These are phyloP conservation scores for Nematostella vectensis DNA, from an alignment of 92 coral and sea anemone genomes.

Conservation along the genomic window DNA sequence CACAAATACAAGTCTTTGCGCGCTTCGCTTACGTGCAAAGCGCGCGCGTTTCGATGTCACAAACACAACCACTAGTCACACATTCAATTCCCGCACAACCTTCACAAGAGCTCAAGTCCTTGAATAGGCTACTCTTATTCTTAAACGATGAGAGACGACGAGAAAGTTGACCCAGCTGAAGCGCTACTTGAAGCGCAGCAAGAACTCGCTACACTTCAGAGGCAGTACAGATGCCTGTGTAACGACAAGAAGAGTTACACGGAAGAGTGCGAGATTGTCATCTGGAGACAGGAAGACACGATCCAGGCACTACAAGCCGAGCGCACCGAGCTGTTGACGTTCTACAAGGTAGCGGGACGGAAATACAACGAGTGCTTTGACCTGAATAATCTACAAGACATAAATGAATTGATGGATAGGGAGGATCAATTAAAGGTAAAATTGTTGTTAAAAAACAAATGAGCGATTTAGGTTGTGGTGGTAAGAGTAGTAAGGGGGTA, in stretches of 20 bases:
- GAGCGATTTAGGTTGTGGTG: too few relatives aligned
- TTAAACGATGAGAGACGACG: conserved; percentile 71
- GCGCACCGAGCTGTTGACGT: conserved; percentile 47
- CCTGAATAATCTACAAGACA: conserved; percentile 45
- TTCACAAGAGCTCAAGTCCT: too few relatives aligned
- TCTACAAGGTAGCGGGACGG: conserved; percentile 54
- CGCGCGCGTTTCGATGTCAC: too few relatives aligned
- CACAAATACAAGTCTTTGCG: too few relatives aligned
- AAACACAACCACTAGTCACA: too few relatives aligned
- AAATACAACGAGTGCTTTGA: conserved; percentile 57
- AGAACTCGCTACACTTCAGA: conserved; percentile 68
- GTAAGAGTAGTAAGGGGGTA: too few relatives aligned
- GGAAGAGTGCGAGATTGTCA: conserved; percentile 70
- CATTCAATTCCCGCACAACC: too few relatives aligned
- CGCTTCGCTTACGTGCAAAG: too few relatives aligned
- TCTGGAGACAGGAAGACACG: conserved; percentile 66
- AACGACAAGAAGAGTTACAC: conserved; percentile 73
- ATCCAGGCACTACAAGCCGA: conserved; percentile 69
- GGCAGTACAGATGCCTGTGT: conserved; percentile 75
- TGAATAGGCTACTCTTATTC: too few relatives aligned
- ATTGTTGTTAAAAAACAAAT: too few relatives aligned
- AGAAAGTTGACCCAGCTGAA: conserved; percentile 67
- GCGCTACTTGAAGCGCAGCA: conserved; percentile 81
- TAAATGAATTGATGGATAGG: conserved; percentile 50
- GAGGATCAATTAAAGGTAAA: conserved; percentile 44